phyloP scores from a whole-genome alignment of 30 jellyfish, hydroid and myxozoan species.

The Chrysaora quinquecirrha region DNA sequence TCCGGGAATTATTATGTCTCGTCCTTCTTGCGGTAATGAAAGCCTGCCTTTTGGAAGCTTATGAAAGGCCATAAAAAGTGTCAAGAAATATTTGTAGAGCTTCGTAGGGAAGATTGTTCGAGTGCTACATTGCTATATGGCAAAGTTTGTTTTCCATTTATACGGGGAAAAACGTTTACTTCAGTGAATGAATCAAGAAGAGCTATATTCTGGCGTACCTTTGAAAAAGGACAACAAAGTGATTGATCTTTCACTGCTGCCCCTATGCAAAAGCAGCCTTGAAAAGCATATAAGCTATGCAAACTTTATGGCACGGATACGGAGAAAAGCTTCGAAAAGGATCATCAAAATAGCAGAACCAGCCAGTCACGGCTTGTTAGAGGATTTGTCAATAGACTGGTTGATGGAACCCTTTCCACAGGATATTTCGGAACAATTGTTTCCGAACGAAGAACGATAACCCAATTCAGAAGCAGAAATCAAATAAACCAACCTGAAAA shows the following conservation, averaged over 20 bases:
- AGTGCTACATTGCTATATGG: not conserved
- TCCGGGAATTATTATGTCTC: not conserved
- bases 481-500: not conserved
- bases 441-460: not conserved
- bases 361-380: too few relatives aligned
- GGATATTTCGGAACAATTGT: not conserved
- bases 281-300: not conserved
- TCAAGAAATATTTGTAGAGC: not conserved
- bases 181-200: not conserved
- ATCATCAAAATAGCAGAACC: not conserved
- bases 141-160: not conserved
- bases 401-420: not conserved
- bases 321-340: not conserved
- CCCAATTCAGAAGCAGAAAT: not conserved
- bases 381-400: not conserved
- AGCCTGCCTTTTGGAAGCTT: too few relatives aligned
- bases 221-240: slow-evolving; percentile 4
- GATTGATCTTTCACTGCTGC: not conserved
- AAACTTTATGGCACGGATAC: not conserved
- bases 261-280: not conserved
- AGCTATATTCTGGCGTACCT: not conserved
- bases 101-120: not conserved
- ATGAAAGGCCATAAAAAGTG: not conserved
- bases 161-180: not conserved
- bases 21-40: not conserved